A percentile compares a stretch with the other conserved stretches of the same genome.
These are phyloP conservation scores for Lepidostoma basale DNA, from an alignment of 1,140 invertebrate genomes.

Conservation along the genomic window DNA sequence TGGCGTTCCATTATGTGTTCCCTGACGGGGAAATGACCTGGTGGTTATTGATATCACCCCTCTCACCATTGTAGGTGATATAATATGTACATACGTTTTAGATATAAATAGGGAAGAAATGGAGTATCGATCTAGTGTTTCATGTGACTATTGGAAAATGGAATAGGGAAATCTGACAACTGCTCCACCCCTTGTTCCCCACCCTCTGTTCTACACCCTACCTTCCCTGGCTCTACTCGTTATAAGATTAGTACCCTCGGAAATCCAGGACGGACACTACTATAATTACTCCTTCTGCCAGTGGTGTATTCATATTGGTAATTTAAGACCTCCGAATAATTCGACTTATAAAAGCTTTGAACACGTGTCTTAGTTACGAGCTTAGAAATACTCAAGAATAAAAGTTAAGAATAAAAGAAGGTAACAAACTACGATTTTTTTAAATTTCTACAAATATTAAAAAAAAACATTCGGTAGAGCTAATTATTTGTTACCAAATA, in stretches of 20 bases:
- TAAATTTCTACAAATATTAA: too few relatives aligned
- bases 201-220: not conserved
- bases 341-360: not conserved
- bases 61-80: not conserved
- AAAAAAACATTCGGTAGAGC: too few relatives aligned
- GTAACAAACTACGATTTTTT: too few relatives aligned
- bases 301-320: too few relatives aligned
- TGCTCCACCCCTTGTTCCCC: slow-evolving; percentile 2
- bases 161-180: slow-evolving; percentile 36
- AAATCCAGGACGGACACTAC: not conserved
- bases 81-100: not conserved
- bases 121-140: not conserved
- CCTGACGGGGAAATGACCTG: not conserved
- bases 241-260: slow-evolving; percentile 25
- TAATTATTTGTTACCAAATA: too few relatives aligned
- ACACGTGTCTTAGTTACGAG: not conserved
- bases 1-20: not conserved
- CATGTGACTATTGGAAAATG: slow-evolving; percentile 2
- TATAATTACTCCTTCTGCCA: too few relatives aligned
- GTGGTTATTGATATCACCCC: not conserved
- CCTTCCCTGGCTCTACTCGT: not conserved
- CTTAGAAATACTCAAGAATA: not conserved
- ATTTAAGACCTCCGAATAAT: not conserved
- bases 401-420: not conserved
- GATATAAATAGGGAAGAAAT: not conserved